Evolutionary conservation across 2,113 vertebrate species (phyloP).

Genomic region (Thalassarche chlororhynchos): DNA sequence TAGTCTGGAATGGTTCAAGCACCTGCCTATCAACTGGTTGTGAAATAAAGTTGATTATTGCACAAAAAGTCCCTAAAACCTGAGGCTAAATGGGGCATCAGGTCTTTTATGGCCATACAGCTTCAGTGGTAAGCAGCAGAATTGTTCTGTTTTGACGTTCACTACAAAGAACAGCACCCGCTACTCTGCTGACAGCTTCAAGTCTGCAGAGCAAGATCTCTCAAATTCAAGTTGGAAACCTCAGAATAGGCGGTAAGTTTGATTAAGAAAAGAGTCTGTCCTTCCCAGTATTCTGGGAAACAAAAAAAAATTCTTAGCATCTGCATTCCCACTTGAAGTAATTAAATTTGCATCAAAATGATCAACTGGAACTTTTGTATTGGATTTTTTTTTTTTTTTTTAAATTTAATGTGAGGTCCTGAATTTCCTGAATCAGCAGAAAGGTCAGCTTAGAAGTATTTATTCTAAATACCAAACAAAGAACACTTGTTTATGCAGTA

Average conservation of each 20-base stretch:
- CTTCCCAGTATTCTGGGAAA: background rate
- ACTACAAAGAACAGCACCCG: background rate
- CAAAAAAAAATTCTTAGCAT: background rate
- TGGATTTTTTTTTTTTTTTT: background rate
- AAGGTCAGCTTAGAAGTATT: background rate
- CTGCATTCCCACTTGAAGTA: background rate
- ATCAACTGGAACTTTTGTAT: background rate
- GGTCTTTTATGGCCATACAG: background rate
- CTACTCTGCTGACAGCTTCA: background rate
- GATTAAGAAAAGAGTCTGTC: background rate
- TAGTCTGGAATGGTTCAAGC: background rate
- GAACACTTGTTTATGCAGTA: background rate
- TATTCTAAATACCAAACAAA: conserved; percentile 9
- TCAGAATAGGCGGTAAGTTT: background rate
- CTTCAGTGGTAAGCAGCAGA: background rate
- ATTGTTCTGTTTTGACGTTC: background rate
- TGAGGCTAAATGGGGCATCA: background rate
- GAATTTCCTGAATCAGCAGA: background rate
- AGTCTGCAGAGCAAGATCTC: background rate
- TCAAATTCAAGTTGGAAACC: background rate
- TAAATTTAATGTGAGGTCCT: background rate
- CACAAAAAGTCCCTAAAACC: background rate
- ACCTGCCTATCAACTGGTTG: background rate
- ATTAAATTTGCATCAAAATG: too few species aligned
- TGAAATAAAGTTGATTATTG: background rate